A percentile compares a stretch with the other conserved stretches of the same genome.
phyloP scores from a whole-genome alignment of 2,113 vertebrate genomes.

The Sander vitreus region DNA sequence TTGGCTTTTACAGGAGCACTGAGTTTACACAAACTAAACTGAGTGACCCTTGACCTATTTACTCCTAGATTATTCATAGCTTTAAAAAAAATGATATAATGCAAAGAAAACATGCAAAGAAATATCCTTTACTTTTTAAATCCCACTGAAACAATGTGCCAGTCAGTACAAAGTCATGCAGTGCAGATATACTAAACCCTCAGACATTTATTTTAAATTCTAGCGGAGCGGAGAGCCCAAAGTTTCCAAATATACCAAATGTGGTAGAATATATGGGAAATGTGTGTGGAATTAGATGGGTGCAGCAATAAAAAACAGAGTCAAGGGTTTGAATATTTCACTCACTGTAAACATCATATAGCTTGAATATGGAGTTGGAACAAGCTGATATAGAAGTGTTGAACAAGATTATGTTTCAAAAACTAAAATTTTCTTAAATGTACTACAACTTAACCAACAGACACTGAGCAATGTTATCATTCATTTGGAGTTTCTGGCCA shows the following conservation, averaged over 20 bases:
- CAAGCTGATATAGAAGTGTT: neutral
- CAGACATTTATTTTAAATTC: neutral
- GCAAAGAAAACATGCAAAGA: neutral
- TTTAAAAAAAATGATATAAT: neutral
- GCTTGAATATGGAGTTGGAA: neutral
- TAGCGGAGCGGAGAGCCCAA: neutral
- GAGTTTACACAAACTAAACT: slow-evolving; percentile 22
- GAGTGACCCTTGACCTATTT: slow-evolving; percentile 40
- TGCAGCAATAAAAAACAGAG: neutral
- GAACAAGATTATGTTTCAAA: neutral
- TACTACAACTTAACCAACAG: neutral
- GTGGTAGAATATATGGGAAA: neutral
- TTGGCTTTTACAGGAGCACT: slow-evolving; percentile 45
- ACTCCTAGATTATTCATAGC: neutral
- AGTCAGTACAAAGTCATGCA: neutral
- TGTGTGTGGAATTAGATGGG: neutral
- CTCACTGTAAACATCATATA: neutral
- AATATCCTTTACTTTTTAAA: neutral
- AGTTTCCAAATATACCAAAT: neutral
- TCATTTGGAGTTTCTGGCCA: neutral
- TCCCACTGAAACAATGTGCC: neutral
- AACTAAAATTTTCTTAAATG: neutral
- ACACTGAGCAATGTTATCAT: neutral
- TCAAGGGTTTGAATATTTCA: neutral
- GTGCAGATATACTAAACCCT: slow-evolving; percentile 1